Conservation (phyloP, 2,113 vertebrate genomes). For the Tylochromis polylepis region DNA sequence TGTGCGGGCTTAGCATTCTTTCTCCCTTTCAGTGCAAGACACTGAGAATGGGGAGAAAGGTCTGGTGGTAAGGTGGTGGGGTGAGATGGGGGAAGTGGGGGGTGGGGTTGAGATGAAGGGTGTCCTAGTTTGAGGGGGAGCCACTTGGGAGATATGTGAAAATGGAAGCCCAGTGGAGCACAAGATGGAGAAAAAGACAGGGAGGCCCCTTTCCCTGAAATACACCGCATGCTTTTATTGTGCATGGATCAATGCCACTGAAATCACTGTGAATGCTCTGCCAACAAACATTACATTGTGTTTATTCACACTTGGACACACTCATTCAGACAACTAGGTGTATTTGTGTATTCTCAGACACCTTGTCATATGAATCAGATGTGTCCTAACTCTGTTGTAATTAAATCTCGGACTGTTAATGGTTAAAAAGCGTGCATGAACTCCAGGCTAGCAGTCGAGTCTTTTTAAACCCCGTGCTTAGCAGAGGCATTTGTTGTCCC, state of each 20-base stretch:
- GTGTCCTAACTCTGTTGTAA: neutral
- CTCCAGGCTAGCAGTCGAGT: neutral
- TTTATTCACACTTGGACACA: neutral
- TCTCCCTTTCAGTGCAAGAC: constrained; percentile 51
- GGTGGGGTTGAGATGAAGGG: neutral
- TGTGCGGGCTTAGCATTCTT: constrained; percentile 70
- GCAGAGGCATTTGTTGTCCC: neutral
- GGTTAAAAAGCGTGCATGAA: neutral
- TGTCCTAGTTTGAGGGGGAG: constrained; percentile 56
- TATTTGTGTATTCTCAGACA: neutral
- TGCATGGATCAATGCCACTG: constrained; percentile 30
- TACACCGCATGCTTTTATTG: constrained; percentile 52
- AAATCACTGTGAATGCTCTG: constrained; percentile 26
- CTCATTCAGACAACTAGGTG: neutral
- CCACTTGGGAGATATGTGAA: constrained; percentile 4
- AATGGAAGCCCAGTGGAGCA: neutral
- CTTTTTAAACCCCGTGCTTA: neutral
- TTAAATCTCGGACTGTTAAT: neutral
- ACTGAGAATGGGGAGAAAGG: constrained; percentile 22
- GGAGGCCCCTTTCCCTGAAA: constrained; percentile 51
- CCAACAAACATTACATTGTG: neutral
- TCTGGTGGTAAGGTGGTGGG: constrained; percentile 14
- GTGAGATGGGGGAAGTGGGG: neutral
- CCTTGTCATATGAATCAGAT: neutral
- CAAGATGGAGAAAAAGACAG: constrained; percentile 8